Conservation (phyloP, 2,888 invertebrate species). For the Orchesella flavescens region DNA sequence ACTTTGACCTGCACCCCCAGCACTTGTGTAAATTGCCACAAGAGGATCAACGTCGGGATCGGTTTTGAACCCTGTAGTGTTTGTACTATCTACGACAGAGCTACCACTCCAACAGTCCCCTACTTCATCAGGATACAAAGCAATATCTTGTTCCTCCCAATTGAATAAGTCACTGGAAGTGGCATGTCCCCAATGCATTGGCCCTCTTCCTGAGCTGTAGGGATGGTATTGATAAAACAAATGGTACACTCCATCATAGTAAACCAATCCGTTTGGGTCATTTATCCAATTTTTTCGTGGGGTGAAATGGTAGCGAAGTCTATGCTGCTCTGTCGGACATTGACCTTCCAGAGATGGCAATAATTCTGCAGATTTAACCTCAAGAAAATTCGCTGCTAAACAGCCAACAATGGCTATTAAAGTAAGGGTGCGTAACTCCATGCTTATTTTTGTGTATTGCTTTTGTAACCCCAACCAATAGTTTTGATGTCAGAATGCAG, state of each 20-base stretch:
- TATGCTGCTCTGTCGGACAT: slow-evolving; percentile 41
- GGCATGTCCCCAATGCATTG: slow-evolving; percentile 76
- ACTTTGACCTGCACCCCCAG: slow-evolving; percentile 38
- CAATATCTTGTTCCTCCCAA: slow-evolving; percentile 76
- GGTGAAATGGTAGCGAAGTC: slow-evolving; percentile 68
- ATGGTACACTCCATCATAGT: slow-evolving; percentile 75
- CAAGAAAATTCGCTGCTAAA: too few relatives aligned
- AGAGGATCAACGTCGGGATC: slow-evolving; percentile 40
- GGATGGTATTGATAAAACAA: slow-evolving; percentile 73
- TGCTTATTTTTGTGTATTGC: too few relatives aligned
- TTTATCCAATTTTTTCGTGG: slow-evolving; percentile 75
- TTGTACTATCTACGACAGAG: slow-evolving; percentile 65
- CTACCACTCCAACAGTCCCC: slow-evolving; percentile 68
- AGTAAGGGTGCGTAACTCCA: too few relatives aligned
- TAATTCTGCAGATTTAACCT: too few relatives aligned
- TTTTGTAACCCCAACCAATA: too few relatives aligned
- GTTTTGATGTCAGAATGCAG: too few relatives aligned
- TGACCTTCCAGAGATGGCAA: not conserved
- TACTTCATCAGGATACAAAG: slow-evolving; percentile 76
- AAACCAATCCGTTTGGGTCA: slow-evolving; percentile 77
- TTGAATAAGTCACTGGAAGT: slow-evolving; percentile 75
- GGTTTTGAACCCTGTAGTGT: slow-evolving; percentile 65
- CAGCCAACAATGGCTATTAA: too few relatives aligned
- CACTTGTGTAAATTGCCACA: slow-evolving; percentile 69
- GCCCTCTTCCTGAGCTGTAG: slow-evolving; percentile 68